phyloP scores from a whole-genome alignment of 2,113 vertebrate genomes.

The Mystacornis crossleyi region DNA sequence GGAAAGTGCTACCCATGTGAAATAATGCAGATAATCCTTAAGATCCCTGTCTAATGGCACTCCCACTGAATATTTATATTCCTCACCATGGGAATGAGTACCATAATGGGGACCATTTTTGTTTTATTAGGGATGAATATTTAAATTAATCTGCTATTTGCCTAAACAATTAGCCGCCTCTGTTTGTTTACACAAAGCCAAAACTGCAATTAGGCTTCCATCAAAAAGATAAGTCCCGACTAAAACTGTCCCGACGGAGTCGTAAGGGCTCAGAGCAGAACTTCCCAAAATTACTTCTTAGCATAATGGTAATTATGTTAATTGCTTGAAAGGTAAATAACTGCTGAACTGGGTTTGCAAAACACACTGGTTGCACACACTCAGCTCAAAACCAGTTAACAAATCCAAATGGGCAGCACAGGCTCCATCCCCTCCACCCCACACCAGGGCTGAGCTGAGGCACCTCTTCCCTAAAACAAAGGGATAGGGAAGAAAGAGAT shows the following conservation, averaged over 20 bases:
- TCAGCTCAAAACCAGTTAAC: constrained; percentile 37
- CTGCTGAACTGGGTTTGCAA: constrained; percentile 73
- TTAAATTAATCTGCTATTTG: constrained; percentile 89
- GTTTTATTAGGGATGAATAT: constrained; percentile 87
- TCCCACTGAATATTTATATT: constrained; percentile 82
- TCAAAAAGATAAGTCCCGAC: constrained; percentile 81
- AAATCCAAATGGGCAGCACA: background rate
- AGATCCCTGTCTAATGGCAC: constrained; percentile 81
- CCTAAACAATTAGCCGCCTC: constrained; percentile 85
- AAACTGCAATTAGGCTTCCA: constrained; percentile 85
- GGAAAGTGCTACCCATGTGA: constrained; percentile 79
- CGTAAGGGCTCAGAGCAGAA: constrained; percentile 75
- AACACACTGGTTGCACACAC: background rate
- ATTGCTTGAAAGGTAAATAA: constrained; percentile 87
- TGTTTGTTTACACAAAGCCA: constrained; percentile 81
- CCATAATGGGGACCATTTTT: constrained; percentile 84
- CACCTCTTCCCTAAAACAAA: background rate
- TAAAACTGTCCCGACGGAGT: constrained; percentile 80
- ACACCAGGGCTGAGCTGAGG: background rate
- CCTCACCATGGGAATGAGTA: constrained; percentile 76
- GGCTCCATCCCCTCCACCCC: background rate
- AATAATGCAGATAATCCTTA: constrained; percentile 79
- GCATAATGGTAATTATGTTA: constrained; percentile 81
- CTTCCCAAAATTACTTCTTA: constrained; percentile 82
- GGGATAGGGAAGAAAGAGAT: background rate